Percentiles rank a stretch among this genome's conserved stretches.
Conservation (phyloP, 92 coral and sea anemone genomes). For the Phenganax marumi region DNA sequence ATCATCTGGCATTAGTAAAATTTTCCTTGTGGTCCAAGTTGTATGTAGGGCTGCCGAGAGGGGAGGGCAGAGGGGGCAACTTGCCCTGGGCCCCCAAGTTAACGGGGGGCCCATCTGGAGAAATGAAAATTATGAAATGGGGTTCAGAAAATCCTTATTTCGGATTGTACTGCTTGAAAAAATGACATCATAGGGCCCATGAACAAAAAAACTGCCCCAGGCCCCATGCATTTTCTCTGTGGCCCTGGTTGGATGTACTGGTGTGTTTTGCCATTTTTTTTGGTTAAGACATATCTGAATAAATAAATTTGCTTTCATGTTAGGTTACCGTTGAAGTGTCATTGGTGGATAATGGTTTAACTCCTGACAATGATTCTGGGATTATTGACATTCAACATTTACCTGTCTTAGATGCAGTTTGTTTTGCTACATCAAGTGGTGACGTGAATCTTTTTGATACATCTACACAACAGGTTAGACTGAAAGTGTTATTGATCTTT, state of each 20-base stretch:
- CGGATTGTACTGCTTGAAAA: too few species aligned
- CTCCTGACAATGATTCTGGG: slow-evolving; percentile 59
- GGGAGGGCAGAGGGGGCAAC: too few species aligned
- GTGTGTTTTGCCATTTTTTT: not conserved
- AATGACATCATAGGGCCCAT: too few species aligned
- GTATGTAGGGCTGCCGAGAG: too few species aligned
- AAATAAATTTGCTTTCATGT: not conserved
- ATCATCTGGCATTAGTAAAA: too few species aligned
- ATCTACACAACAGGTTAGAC: slow-evolving; percentile 64
- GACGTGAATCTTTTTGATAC: slow-evolving; percentile 84
- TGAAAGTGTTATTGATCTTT: not conserved
- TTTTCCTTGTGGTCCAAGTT: too few species aligned
- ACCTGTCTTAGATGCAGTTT: slow-evolving; percentile 88
- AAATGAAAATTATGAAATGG: too few species aligned
- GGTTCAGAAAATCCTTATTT: too few species aligned
- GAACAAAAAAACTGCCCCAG: not conserved
- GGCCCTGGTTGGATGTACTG: slow-evolving; percentile 44
- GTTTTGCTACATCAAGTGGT: slow-evolving; percentile 74
- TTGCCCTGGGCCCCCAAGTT: too few species aligned
- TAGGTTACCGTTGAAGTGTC: slow-evolving; percentile 64
- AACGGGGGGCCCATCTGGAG: too few species aligned
- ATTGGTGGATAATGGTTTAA: slow-evolving; percentile 62
- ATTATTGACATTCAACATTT: slow-evolving; percentile 85
- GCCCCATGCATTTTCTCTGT: slow-evolving; percentile 44
- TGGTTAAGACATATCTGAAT: not conserved